A percentile compares a stretch with the other conserved stretches of the same genome.
phyloP scores from a whole-genome alignment of 2,888 invertebrate species.

The Malthinus flaveolus region DNA sequence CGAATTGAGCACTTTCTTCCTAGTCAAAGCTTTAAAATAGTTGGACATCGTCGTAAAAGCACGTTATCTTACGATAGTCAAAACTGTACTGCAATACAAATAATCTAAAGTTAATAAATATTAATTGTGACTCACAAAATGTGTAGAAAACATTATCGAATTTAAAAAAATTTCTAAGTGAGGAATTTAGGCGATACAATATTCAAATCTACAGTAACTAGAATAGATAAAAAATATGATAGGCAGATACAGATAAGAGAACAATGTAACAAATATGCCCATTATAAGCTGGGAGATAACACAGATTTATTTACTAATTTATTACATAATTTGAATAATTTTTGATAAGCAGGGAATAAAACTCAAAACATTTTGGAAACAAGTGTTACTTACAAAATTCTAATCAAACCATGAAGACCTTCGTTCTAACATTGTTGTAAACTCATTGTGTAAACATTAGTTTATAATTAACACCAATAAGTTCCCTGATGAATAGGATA shows the following conservation, averaged over 20 bases:
- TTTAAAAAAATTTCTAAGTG: not conserved
- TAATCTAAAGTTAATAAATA: too few relatives aligned
- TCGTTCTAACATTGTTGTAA: too few relatives aligned
- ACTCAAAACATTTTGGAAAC: too few relatives aligned
- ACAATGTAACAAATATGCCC: not conserved
- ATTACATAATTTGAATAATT: too few relatives aligned
- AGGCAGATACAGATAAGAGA: not conserved
- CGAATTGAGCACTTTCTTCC: slow-evolving; percentile 47
- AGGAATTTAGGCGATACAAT: not conserved
- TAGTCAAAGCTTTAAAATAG: slow-evolving; percentile 47
- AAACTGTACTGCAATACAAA: too few relatives aligned
- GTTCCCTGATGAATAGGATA: too few relatives aligned
- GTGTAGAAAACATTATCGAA: not conserved
- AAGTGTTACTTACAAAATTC: too few relatives aligned
- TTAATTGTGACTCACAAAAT: not conserved
- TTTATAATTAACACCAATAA: too few relatives aligned
- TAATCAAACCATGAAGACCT: too few relatives aligned
- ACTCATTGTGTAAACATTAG: too few relatives aligned
- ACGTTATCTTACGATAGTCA: not conserved
- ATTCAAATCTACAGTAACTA: not conserved
- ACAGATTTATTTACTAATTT: not conserved
- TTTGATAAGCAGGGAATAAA: too few relatives aligned
- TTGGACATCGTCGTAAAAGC: slow-evolving; percentile 35
- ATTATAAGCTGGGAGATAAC: not conserved
- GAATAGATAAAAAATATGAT: not conserved